Percentiles rank a stretch among this genome's conserved stretches.
phyloP scores from a whole-genome alignment of 2,888 invertebrate genomes.

The Ochropacha duplaris region DNA sequence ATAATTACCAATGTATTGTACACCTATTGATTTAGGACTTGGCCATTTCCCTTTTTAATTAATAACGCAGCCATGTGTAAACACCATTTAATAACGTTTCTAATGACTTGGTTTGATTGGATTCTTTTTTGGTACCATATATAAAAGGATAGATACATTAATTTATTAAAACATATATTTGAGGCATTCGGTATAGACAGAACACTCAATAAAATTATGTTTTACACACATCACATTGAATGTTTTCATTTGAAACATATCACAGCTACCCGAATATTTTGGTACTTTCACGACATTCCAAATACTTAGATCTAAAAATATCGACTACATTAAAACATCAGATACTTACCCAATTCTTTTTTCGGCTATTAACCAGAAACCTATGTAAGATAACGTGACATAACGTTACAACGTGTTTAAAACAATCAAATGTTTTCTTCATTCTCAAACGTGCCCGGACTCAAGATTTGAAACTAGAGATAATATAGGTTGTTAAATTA shows the following conservation, averaged over 20 bases:
- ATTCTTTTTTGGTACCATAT: not conserved
- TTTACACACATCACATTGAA: conserved; percentile 28
- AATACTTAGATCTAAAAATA: conserved; percentile 14
- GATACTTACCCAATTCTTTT: not conserved
- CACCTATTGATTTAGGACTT: not conserved
- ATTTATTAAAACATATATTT: not conserved
- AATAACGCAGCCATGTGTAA: no score
- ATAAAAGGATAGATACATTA: not conserved
- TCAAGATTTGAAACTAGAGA: no score
- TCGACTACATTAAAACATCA: conserved; percentile 7
- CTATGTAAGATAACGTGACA: not conserved
- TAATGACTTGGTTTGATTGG: not conserved
- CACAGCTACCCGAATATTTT: conserved; percentile 51
- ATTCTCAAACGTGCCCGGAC: not conserved
- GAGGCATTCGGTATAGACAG: not conserved
- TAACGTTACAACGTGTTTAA: no score
- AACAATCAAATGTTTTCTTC: not conserved
- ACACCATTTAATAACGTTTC: not conserved
- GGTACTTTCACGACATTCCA: conserved; percentile 33
- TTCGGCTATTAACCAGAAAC: not conserved
- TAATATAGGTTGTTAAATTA: not conserved
- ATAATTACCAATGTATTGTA: not conserved
- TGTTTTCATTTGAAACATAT: conserved; percentile 47
- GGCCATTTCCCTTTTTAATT: not conserved
- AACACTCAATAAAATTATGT: conserved; percentile 14